Evolutionary conservation across 2,888 invertebrate species (phyloP).

Genomic region (Panopea generosa): DNA sequence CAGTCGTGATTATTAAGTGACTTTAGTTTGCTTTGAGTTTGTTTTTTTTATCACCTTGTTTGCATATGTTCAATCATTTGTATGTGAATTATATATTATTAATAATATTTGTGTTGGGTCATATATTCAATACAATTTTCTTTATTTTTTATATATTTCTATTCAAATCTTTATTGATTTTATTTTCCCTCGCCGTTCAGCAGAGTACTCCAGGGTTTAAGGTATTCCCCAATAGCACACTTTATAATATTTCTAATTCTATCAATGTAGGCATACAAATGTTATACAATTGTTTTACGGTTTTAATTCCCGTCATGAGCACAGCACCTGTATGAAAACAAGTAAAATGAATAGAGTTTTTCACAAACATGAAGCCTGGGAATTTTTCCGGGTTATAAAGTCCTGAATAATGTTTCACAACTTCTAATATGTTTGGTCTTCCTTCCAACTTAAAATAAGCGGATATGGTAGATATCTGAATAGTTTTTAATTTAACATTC

Average conservation of each 20-base stretch:
- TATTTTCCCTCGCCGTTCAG: background rate
- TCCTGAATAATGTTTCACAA: conserved; percentile 12
- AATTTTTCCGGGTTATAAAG: conserved; percentile 9
- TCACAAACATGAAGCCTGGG: conserved; percentile 11
- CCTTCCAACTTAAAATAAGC: conserved; percentile 17
- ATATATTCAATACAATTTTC: no score
- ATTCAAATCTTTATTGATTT: no score
- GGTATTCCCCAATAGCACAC: background rate
- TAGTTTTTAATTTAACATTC: background rate
- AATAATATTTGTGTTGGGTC: no score
- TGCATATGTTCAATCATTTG: no score
- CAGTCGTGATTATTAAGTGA: no score
- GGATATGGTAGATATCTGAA: conserved; percentile 10
- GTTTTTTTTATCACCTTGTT: no score
- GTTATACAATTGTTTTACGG: background rate
- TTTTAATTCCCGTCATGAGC: conserved; percentile 12
- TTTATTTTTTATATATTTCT: background rate
- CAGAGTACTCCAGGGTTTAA: background rate
- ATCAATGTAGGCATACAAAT: background rate
- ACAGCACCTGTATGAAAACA: conserved; percentile 19
- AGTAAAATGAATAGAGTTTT: conserved; percentile 7
- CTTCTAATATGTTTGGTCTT: background rate
- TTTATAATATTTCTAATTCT: conserved; percentile 12
- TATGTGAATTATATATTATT: no score
- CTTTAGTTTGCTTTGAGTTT: no score